Base-by-base conservation (phyloP, 2,797 vertebrate genomes). In the Macropodus opercularis region DNA sequence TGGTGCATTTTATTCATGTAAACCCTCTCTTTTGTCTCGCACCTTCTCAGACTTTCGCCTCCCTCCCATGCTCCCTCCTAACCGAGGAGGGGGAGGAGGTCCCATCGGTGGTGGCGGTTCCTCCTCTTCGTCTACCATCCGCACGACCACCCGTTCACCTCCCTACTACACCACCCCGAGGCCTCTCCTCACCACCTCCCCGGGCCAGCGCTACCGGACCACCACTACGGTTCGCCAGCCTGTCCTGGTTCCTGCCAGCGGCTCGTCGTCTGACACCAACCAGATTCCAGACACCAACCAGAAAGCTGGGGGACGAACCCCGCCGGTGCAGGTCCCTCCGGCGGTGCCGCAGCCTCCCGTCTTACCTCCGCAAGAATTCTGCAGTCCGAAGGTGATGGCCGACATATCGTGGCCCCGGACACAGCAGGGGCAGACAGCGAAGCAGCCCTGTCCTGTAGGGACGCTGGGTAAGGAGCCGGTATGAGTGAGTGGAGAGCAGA, bases 351-450 rank as follows among this genome's bases (percentile, higher is more conserved):
- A 92, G n/a, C 95, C 95, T 31, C 95, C 94, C 54, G 84, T 90
- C 6, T 92, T 94, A 0, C 90, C 93, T 0, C 91, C 92, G 0
- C 83, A 94, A 1, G 96, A 98, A 76, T 96, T 94, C 89, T 99
- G 97, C 21, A 90, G 89, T 51, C 93, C 96, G 0, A 47, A 92
- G 70, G 88, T 97, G 66, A 94, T 91, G 7, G 93, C 95, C 0
- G 96, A 98, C 36, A 95, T 99, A 69, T 92, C 94, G 56, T 99
- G 98, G 98, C 98, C 96, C 43, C 92, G 94, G 23, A 98, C 97
- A 0, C 94, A 96, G 43, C 96, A 96, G 81, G 96, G 96, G 32
- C 96, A 98, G 76, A 84, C 89, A 62, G 96, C 96, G 0, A 98
- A 97, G 84, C 96, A 96, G 79, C 98, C 97, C 0, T 99, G 97